Percentiles rank a stretch among this genome's conserved stretches.
phyloP scores from a whole-genome alignment of 2,113 vertebrate genomes.

The Poeciliopsis occidentalis region DNA sequence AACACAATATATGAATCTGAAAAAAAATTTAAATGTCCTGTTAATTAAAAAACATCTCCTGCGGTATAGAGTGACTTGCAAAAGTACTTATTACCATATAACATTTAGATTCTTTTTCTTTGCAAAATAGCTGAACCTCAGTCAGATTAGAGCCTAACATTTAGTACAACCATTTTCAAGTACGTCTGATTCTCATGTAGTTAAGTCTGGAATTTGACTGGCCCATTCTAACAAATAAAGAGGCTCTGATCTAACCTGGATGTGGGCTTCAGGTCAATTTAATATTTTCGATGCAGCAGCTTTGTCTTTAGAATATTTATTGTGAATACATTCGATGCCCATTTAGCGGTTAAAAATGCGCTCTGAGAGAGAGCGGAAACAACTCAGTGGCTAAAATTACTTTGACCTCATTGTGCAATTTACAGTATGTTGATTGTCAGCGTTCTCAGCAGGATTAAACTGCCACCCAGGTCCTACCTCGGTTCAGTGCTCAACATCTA shows the following conservation, averaged over 20 bases:
- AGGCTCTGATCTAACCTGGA: not conserved
- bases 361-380: not conserved
- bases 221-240: not conserved
- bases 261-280: not conserved
- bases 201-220: not conserved
- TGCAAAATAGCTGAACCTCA: not conserved
- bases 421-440: not conserved
- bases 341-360: not conserved
- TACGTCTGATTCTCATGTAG: not conserved
- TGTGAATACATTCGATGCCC: not conserved
- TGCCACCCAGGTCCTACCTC: not conserved
- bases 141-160: not conserved
- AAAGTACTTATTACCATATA: too few relatives aligned
- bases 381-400: not conserved
- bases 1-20: not conserved
- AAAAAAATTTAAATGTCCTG: not conserved
- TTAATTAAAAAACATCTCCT: not conserved
- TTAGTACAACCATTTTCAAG: too few relatives aligned
- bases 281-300: not conserved
- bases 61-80: not conserved
- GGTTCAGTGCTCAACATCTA: not conserved
- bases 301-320: not conserved
- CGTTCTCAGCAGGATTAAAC: not conserved
- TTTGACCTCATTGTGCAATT: not conserved
- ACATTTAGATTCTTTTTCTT: not conserved